Conservation (phyloP, 2,888 invertebrate genomes). For the Phalangium opilio region DNA sequence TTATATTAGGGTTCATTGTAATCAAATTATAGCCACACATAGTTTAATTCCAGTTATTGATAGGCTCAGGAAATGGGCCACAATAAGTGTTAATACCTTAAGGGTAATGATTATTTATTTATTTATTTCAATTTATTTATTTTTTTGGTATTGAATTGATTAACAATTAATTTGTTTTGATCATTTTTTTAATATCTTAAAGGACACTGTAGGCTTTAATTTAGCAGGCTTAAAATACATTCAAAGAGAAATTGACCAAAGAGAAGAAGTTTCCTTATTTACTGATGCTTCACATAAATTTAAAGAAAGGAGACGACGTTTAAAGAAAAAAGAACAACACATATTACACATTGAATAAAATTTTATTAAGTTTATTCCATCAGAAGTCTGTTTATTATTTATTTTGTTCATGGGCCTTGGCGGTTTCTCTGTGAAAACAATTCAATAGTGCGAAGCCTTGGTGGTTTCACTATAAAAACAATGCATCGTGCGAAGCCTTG, state of each 20-base stretch:
- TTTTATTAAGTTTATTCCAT: too few relatives aligned
- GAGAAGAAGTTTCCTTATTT: constrained; percentile 3
- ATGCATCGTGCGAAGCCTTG: too few relatives aligned
- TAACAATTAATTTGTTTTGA: too few relatives aligned
- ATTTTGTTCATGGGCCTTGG: too few relatives aligned
- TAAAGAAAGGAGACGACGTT: not conserved
- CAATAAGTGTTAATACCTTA: not conserved
- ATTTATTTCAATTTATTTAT: not conserved
- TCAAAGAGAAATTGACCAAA: not conserved
- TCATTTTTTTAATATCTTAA: constrained; percentile 5
- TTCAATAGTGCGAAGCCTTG: too few relatives aligned
- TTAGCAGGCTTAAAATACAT: not conserved
- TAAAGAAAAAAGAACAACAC: not conserved
- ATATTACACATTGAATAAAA: too few relatives aligned
- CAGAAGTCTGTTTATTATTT: too few relatives aligned
- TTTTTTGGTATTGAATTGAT: not conserved
- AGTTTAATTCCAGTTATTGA: constrained; percentile 14
- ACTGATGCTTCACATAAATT: constrained; percentile 1
- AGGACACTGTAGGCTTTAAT: constrained; percentile 7
- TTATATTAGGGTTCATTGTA: constrained; percentile 17
- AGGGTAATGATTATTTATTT: not conserved
- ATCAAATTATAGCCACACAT: constrained; percentile 14
- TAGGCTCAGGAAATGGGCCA: constrained; percentile 1
- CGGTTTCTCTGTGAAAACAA: too few relatives aligned
- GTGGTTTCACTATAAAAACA: too few relatives aligned